These are phyloP conservation scores for Drepana falcataria DNA, from an alignment of 2,888 invertebrate species.

Conservation along the genomic window DNA sequence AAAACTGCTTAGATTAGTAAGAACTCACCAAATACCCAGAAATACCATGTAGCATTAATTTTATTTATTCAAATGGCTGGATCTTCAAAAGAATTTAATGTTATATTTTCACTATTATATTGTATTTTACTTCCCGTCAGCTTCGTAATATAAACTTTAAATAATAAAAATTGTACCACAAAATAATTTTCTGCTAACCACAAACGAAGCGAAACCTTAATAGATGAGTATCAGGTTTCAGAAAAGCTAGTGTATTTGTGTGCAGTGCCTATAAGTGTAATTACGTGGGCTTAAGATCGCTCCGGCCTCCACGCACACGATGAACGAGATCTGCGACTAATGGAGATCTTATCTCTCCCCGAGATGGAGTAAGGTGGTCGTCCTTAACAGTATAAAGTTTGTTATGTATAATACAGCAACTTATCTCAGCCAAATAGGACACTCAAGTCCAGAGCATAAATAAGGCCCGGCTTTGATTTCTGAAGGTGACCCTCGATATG, in stretches of 20 bases:
- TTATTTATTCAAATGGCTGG: constrained; percentile 13
- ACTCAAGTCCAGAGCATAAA: constrained; percentile 67
- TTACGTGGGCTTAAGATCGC: constrained; percentile 43
- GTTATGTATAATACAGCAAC: constrained; percentile 61
- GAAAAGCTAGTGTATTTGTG: constrained; percentile 32
- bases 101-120: too few relatives aligned
- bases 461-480: constrained; percentile 71
- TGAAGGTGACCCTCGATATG: constrained; percentile 63
- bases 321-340: constrained; percentile 70
- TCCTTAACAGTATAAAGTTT: constrained; percentile 64
- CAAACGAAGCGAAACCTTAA: constrained; percentile 21
- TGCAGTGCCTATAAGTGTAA: constrained; percentile 51
- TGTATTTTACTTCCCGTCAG: too few relatives aligned
- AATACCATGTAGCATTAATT: constrained; percentile 34
- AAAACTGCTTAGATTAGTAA: constrained; percentile 37
- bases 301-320: constrained; percentile 56
- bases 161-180: neutral
- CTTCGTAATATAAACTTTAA: too few relatives aligned
- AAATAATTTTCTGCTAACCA: neutral
- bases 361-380: constrained; percentile 63
- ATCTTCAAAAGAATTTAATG: too few relatives aligned
- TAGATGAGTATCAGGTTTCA: constrained; percentile 44
- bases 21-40: constrained; percentile 26
- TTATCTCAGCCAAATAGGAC: constrained; percentile 61
- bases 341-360: constrained; percentile 69